phyloP scores from a whole-genome alignment of 2,888 invertebrate genomes.

The Drosophila prolongata region DNA sequence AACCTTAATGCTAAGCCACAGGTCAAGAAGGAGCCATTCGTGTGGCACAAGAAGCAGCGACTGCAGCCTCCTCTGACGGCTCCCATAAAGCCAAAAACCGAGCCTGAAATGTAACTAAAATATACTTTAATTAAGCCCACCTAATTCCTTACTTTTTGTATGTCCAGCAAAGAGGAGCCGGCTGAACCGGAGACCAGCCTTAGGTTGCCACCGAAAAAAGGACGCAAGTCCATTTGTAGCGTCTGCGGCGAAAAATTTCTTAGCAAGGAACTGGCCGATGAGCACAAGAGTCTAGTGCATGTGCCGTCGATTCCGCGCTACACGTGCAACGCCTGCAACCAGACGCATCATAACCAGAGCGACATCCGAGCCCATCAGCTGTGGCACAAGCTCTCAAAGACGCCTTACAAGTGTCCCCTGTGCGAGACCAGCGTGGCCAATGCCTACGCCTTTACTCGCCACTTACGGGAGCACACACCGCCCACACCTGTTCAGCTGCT shows the following conservation, averaged over 20 bases:
- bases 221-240: conserved; percentile 60
- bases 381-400: conserved; percentile 83
- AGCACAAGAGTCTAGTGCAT: conserved; percentile 74
- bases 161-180: conserved; percentile 76
- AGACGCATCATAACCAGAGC: conserved; percentile 83
- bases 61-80: conserved; percentile 44
- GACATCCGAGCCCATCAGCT: conserved; percentile 85
- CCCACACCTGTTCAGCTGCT: conserved; percentile 59
- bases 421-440: conserved; percentile 81
- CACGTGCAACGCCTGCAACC: conserved; percentile 85
- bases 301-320: conserved; percentile 79
- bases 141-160: not conserved
- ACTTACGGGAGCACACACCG: conserved; percentile 76
- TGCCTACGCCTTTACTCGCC: conserved; percentile 79
- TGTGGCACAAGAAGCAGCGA: conserved; percentile 63
- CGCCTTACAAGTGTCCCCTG: conserved; percentile 85
- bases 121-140: too few relatives aligned
- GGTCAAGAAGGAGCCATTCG: conserved; percentile 53
- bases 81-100: conserved; percentile 56
- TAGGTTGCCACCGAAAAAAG: conserved; percentile 33
- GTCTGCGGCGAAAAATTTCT: conserved; percentile 77
- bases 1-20: conserved; percentile 15
- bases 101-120: conserved; percentile 28
- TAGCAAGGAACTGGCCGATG: conserved; percentile 73
- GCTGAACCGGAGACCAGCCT: conserved; percentile 41